These are phyloP conservation scores for Numida meleagris DNA, from an alignment of 2,113 vertebrate genomes.

Conservation along the genomic window DNA sequence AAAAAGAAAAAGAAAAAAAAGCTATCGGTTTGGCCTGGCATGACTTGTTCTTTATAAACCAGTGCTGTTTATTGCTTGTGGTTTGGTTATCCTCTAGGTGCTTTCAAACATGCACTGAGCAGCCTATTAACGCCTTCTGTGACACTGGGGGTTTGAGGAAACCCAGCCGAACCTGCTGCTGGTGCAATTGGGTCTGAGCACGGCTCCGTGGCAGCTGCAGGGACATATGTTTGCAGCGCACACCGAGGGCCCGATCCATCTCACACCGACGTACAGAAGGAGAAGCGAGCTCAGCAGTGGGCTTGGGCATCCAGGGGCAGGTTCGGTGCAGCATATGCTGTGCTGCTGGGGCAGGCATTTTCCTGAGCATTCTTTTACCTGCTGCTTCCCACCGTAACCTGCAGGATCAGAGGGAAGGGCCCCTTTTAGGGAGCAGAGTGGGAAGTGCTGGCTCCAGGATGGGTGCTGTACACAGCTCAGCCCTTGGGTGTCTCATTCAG, in stretches of 20 bases:
- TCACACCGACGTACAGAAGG: background rate
- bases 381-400: background rate
- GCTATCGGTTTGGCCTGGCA: constrained; percentile 6
- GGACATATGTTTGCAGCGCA: constrained; percentile 41
- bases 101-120: constrained; percentile 1
- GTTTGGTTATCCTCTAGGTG: constrained; percentile 1
- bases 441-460: background rate
- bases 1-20: background rate
- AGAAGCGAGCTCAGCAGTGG: background rate
- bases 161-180: constrained; percentile 61
- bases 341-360: constrained; percentile 24
- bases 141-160: constrained; percentile 38
- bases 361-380: constrained; percentile 35
- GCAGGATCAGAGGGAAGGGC: background rate
- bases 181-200: constrained; percentile 5
- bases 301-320: constrained; percentile 21
- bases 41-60: constrained; percentile 29
- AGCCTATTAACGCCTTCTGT: constrained; percentile 52
- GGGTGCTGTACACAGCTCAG: background rate
- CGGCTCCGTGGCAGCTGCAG: constrained; percentile 45
- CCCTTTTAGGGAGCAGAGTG: background rate
- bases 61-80: constrained; percentile 13
- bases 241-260: constrained; percentile 12
- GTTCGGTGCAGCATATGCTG: constrained; percentile 61
- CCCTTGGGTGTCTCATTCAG: background rate